phyloP scores from a whole-genome alignment of 2,113 vertebrate species.

The Crocuta crocuta region DNA sequence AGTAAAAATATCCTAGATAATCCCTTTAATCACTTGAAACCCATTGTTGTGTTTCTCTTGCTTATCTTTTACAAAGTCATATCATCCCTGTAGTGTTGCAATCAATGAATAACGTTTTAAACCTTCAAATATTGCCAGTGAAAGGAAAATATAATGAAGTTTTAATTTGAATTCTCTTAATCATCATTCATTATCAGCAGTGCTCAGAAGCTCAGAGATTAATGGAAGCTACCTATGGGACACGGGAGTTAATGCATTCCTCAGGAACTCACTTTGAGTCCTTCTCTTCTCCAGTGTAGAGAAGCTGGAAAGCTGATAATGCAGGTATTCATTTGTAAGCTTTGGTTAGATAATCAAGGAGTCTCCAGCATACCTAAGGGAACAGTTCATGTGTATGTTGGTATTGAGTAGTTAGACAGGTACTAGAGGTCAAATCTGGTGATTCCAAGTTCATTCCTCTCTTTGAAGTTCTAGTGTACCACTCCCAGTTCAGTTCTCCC shows the following conservation, averaged over 20 bases:
- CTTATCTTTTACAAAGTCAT: conserved; percentile 12
- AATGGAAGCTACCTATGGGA: background rate
- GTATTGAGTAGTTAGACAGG: background rate
- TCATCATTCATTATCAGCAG: background rate
- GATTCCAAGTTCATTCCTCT: background rate
- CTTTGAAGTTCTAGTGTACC: background rate
- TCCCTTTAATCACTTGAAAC: background rate
- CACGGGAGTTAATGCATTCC: background rate
- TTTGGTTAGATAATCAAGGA: background rate
- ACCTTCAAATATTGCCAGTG: background rate
- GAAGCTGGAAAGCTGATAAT: background rate
- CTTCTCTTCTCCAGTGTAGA: background rate
- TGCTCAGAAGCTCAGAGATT: conserved; percentile 21
- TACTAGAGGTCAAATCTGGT: background rate
- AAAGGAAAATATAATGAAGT: background rate
- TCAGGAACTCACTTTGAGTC: background rate
- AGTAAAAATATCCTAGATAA: background rate
- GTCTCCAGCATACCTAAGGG: background rate
- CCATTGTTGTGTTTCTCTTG: background rate
- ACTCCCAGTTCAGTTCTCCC: background rate
- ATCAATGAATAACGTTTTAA: background rate
- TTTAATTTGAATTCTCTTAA: conserved; percentile 23
- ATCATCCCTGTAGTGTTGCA: background rate
- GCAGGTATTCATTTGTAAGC: background rate
- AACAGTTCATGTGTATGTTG: background rate